A percentile compares a stretch with the other conserved stretches of the same genome.
Conservation (phyloP, 2,113 vertebrate genomes). For the Bambusicola thoracicus region DNA sequence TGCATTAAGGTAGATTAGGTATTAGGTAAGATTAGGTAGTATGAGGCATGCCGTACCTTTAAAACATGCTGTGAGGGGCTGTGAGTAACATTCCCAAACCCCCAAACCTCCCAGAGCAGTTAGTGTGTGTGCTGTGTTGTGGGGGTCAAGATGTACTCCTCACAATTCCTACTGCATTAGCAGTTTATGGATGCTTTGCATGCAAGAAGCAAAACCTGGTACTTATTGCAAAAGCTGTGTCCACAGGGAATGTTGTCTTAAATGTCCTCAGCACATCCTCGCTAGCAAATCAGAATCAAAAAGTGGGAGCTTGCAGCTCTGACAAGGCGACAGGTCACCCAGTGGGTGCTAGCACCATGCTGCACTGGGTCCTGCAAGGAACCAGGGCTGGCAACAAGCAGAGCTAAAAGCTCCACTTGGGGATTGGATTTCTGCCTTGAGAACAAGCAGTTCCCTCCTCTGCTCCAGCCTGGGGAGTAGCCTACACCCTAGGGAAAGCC, state of each 20-base stretch:
- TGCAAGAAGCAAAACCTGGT: neutral
- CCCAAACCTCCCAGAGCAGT: rapidly evolving
- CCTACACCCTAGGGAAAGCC: neutral
- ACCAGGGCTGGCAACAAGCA: too few relatives aligned
- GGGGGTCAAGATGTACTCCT: rapidly evolving
- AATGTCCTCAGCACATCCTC: neutral
- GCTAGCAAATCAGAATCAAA: neutral
- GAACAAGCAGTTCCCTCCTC: neutral
- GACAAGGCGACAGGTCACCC: neutral
- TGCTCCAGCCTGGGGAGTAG: neutral
- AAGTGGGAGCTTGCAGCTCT: neutral
- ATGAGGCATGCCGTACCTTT: neutral
- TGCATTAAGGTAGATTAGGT: too few relatives aligned
- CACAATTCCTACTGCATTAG: neutral
- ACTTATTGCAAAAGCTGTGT: neutral
- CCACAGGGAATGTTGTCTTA: neutral
- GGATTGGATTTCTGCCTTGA: neutral
- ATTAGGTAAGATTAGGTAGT: too few relatives aligned
- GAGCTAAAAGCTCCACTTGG: neutral
- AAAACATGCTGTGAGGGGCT: neutral
- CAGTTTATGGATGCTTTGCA: neutral
- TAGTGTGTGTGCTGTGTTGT: rapidly evolving
- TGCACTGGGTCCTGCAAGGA: rapidly evolving
- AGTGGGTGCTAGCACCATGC: rapidly evolving
- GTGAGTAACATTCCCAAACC: neutral